Conservation (phyloP, 2,888 invertebrate genomes). For the Linnaemya vulpina region DNA sequence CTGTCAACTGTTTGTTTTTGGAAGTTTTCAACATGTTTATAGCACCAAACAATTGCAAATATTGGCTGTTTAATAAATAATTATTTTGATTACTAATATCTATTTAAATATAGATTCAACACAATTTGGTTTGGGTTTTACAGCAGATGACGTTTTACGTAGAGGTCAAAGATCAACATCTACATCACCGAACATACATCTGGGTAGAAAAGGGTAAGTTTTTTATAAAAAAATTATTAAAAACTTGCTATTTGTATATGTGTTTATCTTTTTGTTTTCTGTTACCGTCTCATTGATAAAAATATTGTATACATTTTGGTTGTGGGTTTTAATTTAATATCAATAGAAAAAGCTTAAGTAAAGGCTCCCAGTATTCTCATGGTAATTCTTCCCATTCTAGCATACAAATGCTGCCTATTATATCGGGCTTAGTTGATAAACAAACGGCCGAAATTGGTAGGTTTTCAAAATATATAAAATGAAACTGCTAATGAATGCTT, state of each 20-base stretch:
- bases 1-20: not conserved
- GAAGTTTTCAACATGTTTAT: slow-evolving; percentile 67
- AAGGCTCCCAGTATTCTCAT: slow-evolving; percentile 81
- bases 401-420: slow-evolving; percentile 83
- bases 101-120: slow-evolving; percentile 70
- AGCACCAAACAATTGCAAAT: slow-evolving; percentile 65
- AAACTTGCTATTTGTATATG: not conserved
- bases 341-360: slow-evolving; percentile 77
- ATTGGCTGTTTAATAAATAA: slow-evolving; percentile 25
- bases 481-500: not conserved
- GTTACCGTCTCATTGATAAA: not conserved
- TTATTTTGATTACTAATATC: slow-evolving; percentile 36
- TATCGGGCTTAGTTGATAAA: slow-evolving; percentile 82
- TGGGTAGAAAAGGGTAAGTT: slow-evolving; percentile 80
- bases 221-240: not conserved
- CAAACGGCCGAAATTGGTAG: slow-evolving; percentile 82
- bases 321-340: slow-evolving; percentile 36
- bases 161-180: slow-evolving; percentile 78
- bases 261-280: slow-evolving; percentile 6
- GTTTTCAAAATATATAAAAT: slow-evolving; percentile 18
- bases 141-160: slow-evolving; percentile 76
- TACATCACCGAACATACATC: slow-evolving; percentile 81
- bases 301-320: slow-evolving; percentile 33
- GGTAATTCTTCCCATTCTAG: slow-evolving; percentile 83
- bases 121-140: slow-evolving; percentile 78